These are phyloP conservation scores for Amphipoea lucens DNA, from an alignment of 2,888 invertebrate genomes.

Conservation along the genomic window DNA sequence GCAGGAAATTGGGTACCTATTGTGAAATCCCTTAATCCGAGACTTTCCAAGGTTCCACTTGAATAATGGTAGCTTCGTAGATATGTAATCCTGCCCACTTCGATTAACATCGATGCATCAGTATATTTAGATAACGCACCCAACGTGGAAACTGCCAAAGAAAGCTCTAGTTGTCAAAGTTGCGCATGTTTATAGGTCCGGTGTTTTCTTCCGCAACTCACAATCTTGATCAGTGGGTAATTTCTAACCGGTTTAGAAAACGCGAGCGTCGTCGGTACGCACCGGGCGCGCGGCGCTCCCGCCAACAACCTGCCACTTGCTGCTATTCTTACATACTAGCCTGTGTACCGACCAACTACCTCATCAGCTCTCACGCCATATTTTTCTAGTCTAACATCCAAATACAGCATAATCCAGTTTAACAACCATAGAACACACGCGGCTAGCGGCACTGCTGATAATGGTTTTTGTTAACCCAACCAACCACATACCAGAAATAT, in stretches of 20 bases:
- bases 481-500: neutral
- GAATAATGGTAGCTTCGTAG: too few relatives aligned
- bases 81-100: neutral
- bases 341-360: slow-evolving; percentile 66
- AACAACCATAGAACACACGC: slow-evolving; percentile 1
- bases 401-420: slow-evolving; percentile 69
- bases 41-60: slow-evolving; percentile 1
- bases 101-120: slow-evolving; percentile 35
- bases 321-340: slow-evolving; percentile 76
- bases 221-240: slow-evolving; percentile 89
- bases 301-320: slow-evolving; percentile 67
- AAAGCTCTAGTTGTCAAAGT: slow-evolving; percentile 80
- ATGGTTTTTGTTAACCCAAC: slow-evolving; percentile 22
- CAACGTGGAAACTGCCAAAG: slow-evolving; percentile 71
- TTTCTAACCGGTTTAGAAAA: slow-evolving; percentile 91
- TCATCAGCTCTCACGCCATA: slow-evolving; percentile 83
- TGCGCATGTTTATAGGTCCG: slow-evolving; percentile 82
- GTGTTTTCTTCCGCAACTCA: slow-evolving; percentile 88
- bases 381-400: slow-evolving; percentile 70
- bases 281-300: slow-evolving; percentile 63
- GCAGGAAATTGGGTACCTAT: neutral
- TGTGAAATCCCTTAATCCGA: neutral
- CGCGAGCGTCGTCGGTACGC: slow-evolving; percentile 76
- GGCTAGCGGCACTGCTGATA: neutral
- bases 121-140: slow-evolving; percentile 39